Base-by-base conservation (phyloP, 2,888 invertebrate genomes). In the Patella pellucida region DNA sequence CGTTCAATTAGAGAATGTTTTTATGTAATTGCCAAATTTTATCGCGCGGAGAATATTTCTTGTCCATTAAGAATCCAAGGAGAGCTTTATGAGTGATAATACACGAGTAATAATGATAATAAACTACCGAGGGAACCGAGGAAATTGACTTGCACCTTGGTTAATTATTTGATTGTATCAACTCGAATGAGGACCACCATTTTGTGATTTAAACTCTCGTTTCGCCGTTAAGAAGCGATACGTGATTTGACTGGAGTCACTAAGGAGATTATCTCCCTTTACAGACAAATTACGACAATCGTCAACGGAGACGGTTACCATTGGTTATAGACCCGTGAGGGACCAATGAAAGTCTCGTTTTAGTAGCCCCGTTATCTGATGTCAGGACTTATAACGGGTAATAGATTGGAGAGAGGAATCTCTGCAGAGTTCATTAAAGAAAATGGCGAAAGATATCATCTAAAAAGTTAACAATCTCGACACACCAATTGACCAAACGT, bases 161-260 rank as follows among this genome's bases (percentile, higher is more conserved):
- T 62, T 62, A 62, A 62, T 62, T 62, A 62, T 62, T 62, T 62
- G 62, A 62, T 62, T 23, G 62, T 62, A 62, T 62, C 62, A 62
- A 62, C 19, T 15, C 23, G 62, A 62, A 62, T 23, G 62, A 23
- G 62, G 62, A 62, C 23, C 62, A 62, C 62, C 19, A 23, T 62
- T 62, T 62, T 62, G 19, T 62, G 62, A 62, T 62, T 62, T 62
- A 62, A 62, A 62, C 19, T 19, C 62, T 62, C 62, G 62, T 62
- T 62, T 62, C 23, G 62, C 62, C 23, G 62, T 62, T 62, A 62
- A 14, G 23, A 62, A 62, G 19, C 62, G 62, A 62, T 62, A 62
- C 23, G 19, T 23, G 62, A 62, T 62, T 11, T 62, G 62, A 23
- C 62, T 23, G 23, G 19, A 62, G 23, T 62, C 62, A 15, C 62